Evolutionary conservation across 2,797 vertebrate genomes (phyloP), one percentile per base, ranked within the genome.

Genomic region (Ctenochaetus hawaiiensis): DNA sequence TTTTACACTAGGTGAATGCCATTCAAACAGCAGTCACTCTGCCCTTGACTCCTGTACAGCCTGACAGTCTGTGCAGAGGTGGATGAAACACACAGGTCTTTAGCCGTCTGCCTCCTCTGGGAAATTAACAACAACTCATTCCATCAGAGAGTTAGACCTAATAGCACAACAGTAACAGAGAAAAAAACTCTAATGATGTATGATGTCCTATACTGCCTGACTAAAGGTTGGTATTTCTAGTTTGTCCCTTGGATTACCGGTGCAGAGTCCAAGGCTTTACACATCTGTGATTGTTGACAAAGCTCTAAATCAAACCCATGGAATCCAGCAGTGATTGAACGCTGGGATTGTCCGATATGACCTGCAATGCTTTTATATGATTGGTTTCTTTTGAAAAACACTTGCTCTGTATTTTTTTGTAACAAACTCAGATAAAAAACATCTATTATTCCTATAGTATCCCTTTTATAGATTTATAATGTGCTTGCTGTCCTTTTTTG

Each of bases 251-350:
- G 74, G 82, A 83, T 89, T 88, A 80, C 68, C 26, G 5, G 45
- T 59, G 26, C 52, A 56, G 45, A 51, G 58, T 79, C 82, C 49
- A 68, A 47, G 77, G 83, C 79, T 87, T 73, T 53, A 61, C 68
- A 74, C 62, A 51, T 80, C 54, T 76, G 45, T 70, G 64, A 89
- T 82, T 85, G 74, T 77, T 75, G 82, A 77, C 80, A 86, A 81
- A 79, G 75, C 78, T 81, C 59, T 78, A 77, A 77, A 80, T 85
- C 85, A 81, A 88, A 77, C 51, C 48, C n/a, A 62, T 44, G 51
- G 47, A 83, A 84, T 82, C 65, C 70, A 75, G 30, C 73, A 65
- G 63, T 64, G 76, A 87, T 84, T 92, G 85, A 78, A 84, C 57
- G 6, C 34, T 53, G 49, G 81, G 48, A 63, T 53, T 37, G 26